Evolutionary conservation across 2,797 vertebrate species (phyloP).

Genomic region (Macrochelys suwanniensis): DNA sequence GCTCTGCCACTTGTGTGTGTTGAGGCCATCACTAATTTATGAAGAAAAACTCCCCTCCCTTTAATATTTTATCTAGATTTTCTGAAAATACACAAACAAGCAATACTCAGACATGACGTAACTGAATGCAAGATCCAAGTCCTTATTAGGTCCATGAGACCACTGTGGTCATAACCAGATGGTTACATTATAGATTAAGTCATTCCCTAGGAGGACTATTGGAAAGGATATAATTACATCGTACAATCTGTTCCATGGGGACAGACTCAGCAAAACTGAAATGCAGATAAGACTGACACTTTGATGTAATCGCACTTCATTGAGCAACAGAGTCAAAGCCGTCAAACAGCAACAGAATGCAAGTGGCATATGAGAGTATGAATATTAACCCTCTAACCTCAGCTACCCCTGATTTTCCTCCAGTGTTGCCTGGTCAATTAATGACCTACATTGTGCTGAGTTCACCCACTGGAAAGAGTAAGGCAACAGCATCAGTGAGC

Average conservation of each 20-base stretch:
- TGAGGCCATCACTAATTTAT: conserved; percentile 56
- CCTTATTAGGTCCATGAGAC: conserved; percentile 35
- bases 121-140: conserved; percentile 51
- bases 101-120: conserved; percentile 59
- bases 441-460: not conserved
- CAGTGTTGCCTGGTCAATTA: conserved; percentile 27
- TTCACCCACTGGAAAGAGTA: conserved; percentile 61
- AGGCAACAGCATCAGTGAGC: conserved; percentile 47
- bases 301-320: conserved; percentile 33
- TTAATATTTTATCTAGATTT: conserved; percentile 34
- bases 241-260: conserved; percentile 27
- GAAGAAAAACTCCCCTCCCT: conserved; percentile 16
- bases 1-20: conserved; percentile 38
- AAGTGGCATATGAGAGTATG: not conserved
- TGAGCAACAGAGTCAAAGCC: conserved; percentile 40
- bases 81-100: conserved; percentile 60
- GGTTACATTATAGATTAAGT: conserved; percentile 52
- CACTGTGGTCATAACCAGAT: conserved; percentile 37
- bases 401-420: conserved; percentile 54
- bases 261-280: conserved; percentile 25
- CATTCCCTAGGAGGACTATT: conserved; percentile 39
- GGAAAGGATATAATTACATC: conserved; percentile 1
- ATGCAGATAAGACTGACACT: conserved; percentile 55
- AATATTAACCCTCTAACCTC: conserved; percentile 55
- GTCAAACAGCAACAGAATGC: conserved; percentile 1